A percentile compares a stretch with the other conserved stretches of the same genome.
These are phyloP conservation scores for Cheirogaleus medius DNA, from an alignment of 2,113 vertebrate species.

Conservation along the genomic window DNA sequence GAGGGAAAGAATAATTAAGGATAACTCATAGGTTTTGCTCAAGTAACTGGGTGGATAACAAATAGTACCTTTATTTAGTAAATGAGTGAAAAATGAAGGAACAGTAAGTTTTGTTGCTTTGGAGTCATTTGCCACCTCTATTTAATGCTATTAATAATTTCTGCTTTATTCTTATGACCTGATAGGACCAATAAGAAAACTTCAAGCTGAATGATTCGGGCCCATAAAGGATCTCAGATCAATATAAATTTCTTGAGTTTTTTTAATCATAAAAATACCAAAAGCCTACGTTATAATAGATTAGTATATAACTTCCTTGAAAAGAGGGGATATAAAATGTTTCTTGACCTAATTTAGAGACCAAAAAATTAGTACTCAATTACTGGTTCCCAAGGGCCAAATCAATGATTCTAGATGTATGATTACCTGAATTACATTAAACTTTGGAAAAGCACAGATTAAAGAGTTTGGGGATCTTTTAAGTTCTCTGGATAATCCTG, in stretches of 20 bases:
- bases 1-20: neutral
- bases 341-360: neutral
- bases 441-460: constrained; percentile 18
- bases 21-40: neutral
- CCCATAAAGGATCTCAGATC: neutral
- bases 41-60: neutral
- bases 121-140: neutral
- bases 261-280: neutral
- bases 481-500: neutral
- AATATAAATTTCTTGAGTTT: neutral
- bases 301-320: constrained; percentile 1
- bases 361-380: neutral
- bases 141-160: neutral
- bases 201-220: neutral
- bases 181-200: neutral
- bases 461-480: constrained; percentile 2
- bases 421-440: neutral
- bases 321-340: neutral
- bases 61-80: neutral
- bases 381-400: neutral
- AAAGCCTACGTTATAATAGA: neutral
- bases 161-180: neutral
- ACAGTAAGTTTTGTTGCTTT: neutral
- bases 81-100: neutral
- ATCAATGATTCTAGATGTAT: neutral